Evolutionary conservation across 2,113 vertebrate species (phyloP), one percentile per base, ranked within the genome.

Genomic region (Seriola rivoliana): DNA sequence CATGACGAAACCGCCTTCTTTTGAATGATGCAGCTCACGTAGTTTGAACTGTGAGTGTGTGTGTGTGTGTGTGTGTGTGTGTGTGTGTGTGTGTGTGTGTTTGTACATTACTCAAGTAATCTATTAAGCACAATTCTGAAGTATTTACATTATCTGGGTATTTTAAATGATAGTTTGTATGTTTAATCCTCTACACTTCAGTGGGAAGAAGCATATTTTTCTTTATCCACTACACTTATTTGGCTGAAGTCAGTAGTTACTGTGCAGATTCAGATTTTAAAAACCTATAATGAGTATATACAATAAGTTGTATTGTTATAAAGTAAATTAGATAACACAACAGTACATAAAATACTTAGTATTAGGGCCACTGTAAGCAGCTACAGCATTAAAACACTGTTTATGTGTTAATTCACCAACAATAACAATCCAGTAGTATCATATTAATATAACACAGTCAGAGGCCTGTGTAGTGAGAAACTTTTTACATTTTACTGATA

Each of bases 21-120:
- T 88, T 85, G 58, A 88, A 90, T 75, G 70, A 88, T 78, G 82
- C 83, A 1, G 40, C 69, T 82, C 75, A 52, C 67, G 29, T 25
- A 50, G 71, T 69, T 86, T 58, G 40, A 82, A 86, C 67, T 60
- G 25, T 0, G 7, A 55, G 21, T 13, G 62, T 11, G 8, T 36
- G 57, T 34, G 17, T 55, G 54, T 55, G 21, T 3, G 48, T 5
- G 40, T 36, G 34, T 36, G 34, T 36, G 34, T 36, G 34, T 36
- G 34, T 36, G 34, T 36, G 34, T 36, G 34, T 36, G 34, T 36
- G 34, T 67, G 77, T 36, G 34, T 71, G 72, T 58, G 59, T 76
- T 3, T 66, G 71, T 1, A 11, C 0, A 19, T 69, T 21, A 58
- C 5, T 3, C 1, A 11, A 68, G 44, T 68, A 19, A 48, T 50